Evolutionary conservation across 2,797 vertebrate genomes (phyloP).

Genomic region (Nothura maculosa): DNA sequence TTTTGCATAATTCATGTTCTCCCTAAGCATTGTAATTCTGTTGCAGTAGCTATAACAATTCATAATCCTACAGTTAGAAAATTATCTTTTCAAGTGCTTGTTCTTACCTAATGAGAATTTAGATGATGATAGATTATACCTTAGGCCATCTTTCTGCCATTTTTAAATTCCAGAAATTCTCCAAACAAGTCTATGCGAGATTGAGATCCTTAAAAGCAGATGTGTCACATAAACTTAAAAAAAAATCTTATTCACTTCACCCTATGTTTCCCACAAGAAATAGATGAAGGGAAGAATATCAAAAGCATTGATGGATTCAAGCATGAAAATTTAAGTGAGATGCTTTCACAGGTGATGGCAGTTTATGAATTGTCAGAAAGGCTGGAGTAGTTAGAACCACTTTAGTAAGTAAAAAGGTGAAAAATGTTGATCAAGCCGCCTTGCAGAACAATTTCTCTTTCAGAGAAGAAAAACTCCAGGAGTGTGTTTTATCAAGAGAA

Average conservation of each 20-base stretch:
- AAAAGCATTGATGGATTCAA: neutral
- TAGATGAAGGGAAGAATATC: neutral
- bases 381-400: neutral
- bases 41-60: neutral
- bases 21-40: neutral
- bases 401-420: neutral
- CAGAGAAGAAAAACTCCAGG: neutral
- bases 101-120: neutral
- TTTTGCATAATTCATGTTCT: neutral
- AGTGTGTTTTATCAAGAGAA: neutral
- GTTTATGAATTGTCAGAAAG: neutral
- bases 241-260: neutral
- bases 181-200: neutral
- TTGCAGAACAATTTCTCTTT: neutral
- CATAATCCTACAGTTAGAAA: neutral
- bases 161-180: slow-evolving; percentile 41
- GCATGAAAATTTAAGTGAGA: neutral
- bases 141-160: neutral
- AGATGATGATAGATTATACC: neutral
- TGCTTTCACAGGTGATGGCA: neutral
- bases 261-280: neutral
- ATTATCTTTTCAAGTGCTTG: neutral
- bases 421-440: neutral
- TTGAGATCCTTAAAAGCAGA: neutral
- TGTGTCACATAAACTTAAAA: neutral